Evolutionary conservation across 2,797 vertebrate genomes (phyloP).

Genomic region (Merluccius polli): DNA sequence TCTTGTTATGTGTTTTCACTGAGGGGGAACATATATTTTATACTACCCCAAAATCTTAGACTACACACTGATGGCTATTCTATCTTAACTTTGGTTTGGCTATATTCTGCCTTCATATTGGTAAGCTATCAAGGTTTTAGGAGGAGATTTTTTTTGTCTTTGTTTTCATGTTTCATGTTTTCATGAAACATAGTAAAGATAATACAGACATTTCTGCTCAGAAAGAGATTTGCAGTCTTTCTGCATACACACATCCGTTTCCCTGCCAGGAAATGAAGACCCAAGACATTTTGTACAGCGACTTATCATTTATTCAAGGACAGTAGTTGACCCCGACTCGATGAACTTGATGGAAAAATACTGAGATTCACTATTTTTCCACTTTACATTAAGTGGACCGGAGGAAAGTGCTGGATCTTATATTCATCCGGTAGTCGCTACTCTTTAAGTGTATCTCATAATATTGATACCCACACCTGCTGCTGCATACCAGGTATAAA

Average conservation of each 20-base stretch:
- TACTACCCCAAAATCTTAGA: not conserved
- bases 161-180: not conserved
- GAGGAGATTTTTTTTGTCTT: not conserved
- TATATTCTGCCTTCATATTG: not conserved
- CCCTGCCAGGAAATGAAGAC: not conserved
- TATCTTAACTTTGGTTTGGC: not conserved
- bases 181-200: not conserved
- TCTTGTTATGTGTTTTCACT: conserved; percentile 31
- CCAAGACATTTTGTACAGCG: too few relatives aligned
- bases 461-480: not conserved
- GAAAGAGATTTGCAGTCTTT: not conserved
- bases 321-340: too few relatives aligned
- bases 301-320: too few relatives aligned
- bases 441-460: not conserved
- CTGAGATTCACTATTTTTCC: not conserved
- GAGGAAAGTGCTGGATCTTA: not conserved
- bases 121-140: not conserved
- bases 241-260: not conserved
- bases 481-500: not conserved
- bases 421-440: not conserved
- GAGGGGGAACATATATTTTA: conserved; percentile 10
- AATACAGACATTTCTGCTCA: not conserved
- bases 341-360: not conserved
- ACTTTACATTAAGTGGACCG: not conserved
- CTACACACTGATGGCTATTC: too few relatives aligned